These are phyloP conservation scores for Coregonus ussuriensis DNA, from an alignment of 2,797 vertebrate genomes.

Conservation along the genomic window DNA sequence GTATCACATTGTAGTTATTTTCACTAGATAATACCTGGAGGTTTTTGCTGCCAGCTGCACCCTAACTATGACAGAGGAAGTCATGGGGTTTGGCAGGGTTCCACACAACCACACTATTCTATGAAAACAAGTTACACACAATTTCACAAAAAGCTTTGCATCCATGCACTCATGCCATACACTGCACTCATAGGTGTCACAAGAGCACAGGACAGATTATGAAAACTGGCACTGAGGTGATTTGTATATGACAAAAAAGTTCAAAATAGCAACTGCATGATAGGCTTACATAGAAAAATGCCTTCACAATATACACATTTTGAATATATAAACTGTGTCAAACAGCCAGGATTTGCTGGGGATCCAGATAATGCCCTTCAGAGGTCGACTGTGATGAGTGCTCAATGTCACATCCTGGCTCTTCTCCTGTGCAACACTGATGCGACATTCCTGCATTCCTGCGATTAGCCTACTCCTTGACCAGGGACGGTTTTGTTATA, in stretches of 20 bases:
- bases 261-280: too few relatives aligned
- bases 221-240: too few relatives aligned
- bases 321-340: too few relatives aligned
- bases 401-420: conserved; percentile 3
- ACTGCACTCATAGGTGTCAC: background rate
- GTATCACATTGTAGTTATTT: conserved; percentile 18
- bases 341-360: too few relatives aligned
- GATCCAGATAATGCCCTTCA: too few relatives aligned
- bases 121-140: conserved; percentile 48
- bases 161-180: background rate
- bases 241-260: too few relatives aligned
- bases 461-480: too few relatives aligned
- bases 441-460: too few relatives aligned
- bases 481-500: too few relatives aligned
- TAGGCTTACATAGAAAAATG: too few relatives aligned
- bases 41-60: conserved; percentile 31
- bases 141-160: background rate
- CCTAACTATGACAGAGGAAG: conserved; percentile 54
- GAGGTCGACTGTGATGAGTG: background rate
- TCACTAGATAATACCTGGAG: background rate
- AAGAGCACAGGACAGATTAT: too few relatives aligned
- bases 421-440: background rate
- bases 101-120: conserved; percentile 59
- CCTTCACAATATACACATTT: too few relatives aligned
- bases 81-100: conserved; percentile 56